Percentiles rank a stretch among this genome's conserved stretches.
Conservation (phyloP, 2,888 invertebrate genomes). For the Masnerella sp. region DNA sequence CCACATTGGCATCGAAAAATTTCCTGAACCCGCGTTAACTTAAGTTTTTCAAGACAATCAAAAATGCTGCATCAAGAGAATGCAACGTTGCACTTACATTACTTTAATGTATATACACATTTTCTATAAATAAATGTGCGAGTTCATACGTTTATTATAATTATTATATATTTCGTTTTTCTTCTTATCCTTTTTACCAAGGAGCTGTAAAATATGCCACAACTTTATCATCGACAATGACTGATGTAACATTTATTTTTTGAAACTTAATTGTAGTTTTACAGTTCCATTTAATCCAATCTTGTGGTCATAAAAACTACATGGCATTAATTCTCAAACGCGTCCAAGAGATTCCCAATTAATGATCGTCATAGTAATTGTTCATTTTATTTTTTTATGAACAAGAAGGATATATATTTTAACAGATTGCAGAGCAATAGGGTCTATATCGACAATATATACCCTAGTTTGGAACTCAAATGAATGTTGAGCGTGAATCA, state of each 20-base stretch:
- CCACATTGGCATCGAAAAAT: too few species aligned
- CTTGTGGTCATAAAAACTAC: slow-evolving; percentile 18
- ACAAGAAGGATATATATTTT: too few species aligned
- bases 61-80: slow-evolving; percentile 1
- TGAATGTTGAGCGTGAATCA: too few species aligned
- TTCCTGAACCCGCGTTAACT: neutral
- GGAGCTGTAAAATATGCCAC: slow-evolving; percentile 40
- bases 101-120: slow-evolving; percentile 40
- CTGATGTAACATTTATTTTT: slow-evolving; percentile 39
- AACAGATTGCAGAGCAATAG: too few species aligned
- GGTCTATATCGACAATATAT: too few species aligned
- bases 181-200: slow-evolving; percentile 1
- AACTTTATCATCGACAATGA: slow-evolving; percentile 25
- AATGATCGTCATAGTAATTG: slow-evolving; percentile 32
- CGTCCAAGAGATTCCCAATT: slow-evolving; percentile 24
- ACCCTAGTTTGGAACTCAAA: too few species aligned
- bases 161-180: slow-evolving; percentile 3
- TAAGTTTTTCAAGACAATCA: slow-evolving; percentile 30
- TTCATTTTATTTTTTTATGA: slow-evolving; percentile 47
- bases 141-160: neutral
- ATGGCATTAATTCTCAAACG: slow-evolving; percentile 10
- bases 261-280: slow-evolving; percentile 39
- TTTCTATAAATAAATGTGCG: slow-evolving; percentile 10
- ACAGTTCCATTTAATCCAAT: slow-evolving; percentile 15
- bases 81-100: slow-evolving; percentile 15